A percentile compares a stretch with the other conserved stretches of the same genome.
These are phyloP conservation scores for Silurus asotus DNA, from an alignment of 2,113 vertebrate genomes.

Conservation along the genomic window DNA sequence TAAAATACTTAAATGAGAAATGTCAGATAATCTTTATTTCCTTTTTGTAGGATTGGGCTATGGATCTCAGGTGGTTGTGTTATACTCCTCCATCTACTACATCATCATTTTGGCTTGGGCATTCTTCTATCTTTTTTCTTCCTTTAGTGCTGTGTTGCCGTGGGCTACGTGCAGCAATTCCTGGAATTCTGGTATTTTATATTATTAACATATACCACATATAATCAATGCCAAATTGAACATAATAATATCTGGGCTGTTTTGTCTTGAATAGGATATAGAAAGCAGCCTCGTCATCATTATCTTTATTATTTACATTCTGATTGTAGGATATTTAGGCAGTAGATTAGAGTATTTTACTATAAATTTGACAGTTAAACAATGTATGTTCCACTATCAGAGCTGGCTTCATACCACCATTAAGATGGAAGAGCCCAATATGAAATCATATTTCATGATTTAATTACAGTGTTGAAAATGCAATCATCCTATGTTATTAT, in stretches of 20 bases:
- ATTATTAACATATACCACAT: not conserved
- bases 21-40: not conserved
- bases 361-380: not conserved
- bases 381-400: not conserved
- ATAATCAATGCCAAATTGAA: not conserved
- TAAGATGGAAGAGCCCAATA: too few species aligned
- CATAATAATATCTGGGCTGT: not conserved
- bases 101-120: constrained; percentile 96
- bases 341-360: not conserved
- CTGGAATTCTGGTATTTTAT: constrained; percentile 87
- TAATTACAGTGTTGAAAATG: not conserved
- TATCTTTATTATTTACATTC: not conserved
- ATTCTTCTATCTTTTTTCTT: constrained; percentile 94
- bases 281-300: not conserved
- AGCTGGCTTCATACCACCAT: not conserved
- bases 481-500: not conserved
- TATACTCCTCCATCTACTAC: constrained; percentile 80
- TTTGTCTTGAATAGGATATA: not conserved
- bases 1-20: not conserved
- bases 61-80: constrained; percentile 70
- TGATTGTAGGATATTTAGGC: too few species aligned
- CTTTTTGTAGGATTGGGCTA: constrained; percentile 71
- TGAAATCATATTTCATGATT: too few species aligned
- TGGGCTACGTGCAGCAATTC: constrained; percentile 86
- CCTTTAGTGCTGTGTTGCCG: constrained; percentile 82